Evolutionary conservation across 1,140 invertebrate genomes (phyloP).

Genomic region (Lineus longissimus): DNA sequence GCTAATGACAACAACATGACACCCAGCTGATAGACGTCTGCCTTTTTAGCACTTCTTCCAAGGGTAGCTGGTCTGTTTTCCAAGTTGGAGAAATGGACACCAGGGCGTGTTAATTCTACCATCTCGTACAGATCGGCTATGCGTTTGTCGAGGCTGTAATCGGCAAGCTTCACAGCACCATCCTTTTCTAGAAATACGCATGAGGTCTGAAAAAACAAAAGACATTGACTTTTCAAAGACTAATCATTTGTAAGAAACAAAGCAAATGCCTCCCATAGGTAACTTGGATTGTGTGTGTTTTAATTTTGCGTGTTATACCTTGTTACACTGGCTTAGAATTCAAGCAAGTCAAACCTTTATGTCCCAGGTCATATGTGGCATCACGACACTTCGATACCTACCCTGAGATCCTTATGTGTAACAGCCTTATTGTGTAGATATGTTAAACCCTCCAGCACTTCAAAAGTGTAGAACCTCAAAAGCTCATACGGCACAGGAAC

Average conservation of each 20-base stretch:
- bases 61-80: constrained; percentile 52
- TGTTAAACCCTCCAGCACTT: constrained; percentile 65
- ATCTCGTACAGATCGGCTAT: constrained; percentile 37
- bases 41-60: constrained; percentile 66
- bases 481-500: constrained; percentile 60
- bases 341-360: too few species aligned
- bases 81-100: constrained; percentile 36
- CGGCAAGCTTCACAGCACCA: constrained; percentile 57
- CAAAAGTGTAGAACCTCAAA: constrained; percentile 62
- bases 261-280: too few species aligned
- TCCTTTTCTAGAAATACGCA: constrained; percentile 45
- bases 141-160: constrained; percentile 70
- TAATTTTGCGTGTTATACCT: too few species aligned
- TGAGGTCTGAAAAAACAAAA: constrained; percentile 36
- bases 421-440: constrained; percentile 75
- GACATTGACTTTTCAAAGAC: neutral
- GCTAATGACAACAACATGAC: constrained; percentile 44
- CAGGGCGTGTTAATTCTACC: constrained; percentile 31
- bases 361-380: too few species aligned
- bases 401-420: constrained; percentile 70
- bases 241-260: too few species aligned
- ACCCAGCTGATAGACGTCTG: constrained; percentile 66
- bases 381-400: too few species aligned
- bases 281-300: too few species aligned
- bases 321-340: too few species aligned